A percentile compares a stretch with the other conserved stretches of the same genome.
phyloP scores from a whole-genome alignment of 2,888 invertebrate genomes.

The Hyposoter didymator region DNA sequence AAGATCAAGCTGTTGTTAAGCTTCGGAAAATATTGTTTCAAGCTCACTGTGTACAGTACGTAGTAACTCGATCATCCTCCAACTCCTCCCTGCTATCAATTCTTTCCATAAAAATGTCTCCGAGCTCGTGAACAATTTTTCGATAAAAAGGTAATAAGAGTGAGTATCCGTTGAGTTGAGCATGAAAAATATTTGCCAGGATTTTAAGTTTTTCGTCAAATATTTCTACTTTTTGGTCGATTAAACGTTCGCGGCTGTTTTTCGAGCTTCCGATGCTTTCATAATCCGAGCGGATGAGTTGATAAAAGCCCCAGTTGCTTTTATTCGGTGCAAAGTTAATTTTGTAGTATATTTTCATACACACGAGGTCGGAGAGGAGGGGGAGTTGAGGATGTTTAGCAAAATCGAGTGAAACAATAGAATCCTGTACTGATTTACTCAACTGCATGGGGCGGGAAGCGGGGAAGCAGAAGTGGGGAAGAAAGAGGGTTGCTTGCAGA shows the following conservation, averaged over 20 bases:
- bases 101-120: not conserved
- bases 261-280: not conserved
- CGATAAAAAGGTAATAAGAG: not conserved
- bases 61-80: not conserved
- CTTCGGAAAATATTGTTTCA: slow-evolving; percentile 21
- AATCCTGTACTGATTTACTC: slow-evolving; percentile 59
- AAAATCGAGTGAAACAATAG: slow-evolving; percentile 54
- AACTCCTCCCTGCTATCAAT: not conserved
- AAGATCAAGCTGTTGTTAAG: not conserved
- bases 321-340: slow-evolving; percentile 13
- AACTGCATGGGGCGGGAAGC: not conserved
- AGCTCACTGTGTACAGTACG: not conserved
- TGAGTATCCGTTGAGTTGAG: not conserved
- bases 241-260: not conserved
- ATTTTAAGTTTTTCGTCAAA: not conserved
- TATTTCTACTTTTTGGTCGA: not conserved
- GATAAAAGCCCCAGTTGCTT: not conserved
- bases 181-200: not conserved
- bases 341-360: slow-evolving; percentile 22
- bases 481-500: slow-evolving; percentile 29
- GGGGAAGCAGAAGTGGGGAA: not conserved
- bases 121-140: not conserved
- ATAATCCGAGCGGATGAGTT: not conserved
- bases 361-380: too few species aligned
- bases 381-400: slow-evolving; percentile 34